Conservation (phyloP, 2,888 invertebrate genomes). For the Cataglyphis cursor region DNA sequence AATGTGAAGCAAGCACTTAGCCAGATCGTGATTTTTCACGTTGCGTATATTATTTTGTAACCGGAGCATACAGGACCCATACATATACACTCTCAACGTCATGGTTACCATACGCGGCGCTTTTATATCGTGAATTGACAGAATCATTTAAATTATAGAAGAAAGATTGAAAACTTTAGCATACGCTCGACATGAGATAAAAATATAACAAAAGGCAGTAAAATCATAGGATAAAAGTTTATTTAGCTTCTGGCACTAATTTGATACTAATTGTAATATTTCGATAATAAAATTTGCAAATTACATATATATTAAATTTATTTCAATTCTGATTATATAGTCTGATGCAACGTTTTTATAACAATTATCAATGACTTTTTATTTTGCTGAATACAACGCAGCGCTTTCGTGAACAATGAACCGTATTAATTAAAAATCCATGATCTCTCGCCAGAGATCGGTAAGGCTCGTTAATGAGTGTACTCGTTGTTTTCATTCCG, state of each 20-base stretch:
- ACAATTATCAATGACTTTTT: not conserved
- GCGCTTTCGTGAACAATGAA: conserved; percentile 21
- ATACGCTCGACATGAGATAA: not conserved
- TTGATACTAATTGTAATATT: not conserved
- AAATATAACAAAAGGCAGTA: not conserved
- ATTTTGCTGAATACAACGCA: conserved; percentile 15
- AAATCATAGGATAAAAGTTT: not conserved
- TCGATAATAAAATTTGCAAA: not conserved
- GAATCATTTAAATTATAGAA: not conserved
- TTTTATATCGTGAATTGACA: not conserved
- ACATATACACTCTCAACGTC: conserved; percentile 60
- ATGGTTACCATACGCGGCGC: conserved; percentile 55
- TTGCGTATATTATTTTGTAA: conserved; percentile 79
- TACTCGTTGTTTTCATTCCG: conserved; percentile 22
- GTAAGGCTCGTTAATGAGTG: conserved; percentile 27
- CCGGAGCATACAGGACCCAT: conserved; percentile 75
- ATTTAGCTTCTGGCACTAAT: not conserved
- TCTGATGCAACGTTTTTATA: conserved; percentile 9
- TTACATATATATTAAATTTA: not conserved
- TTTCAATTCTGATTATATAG: not conserved
- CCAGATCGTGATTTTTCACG: conserved; percentile 81
- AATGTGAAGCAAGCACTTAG: conserved; percentile 79
- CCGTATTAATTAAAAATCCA: conserved; percentile 36
- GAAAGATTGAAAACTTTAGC: not conserved
- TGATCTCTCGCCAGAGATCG: conserved; percentile 12